A percentile compares a stretch with the other conserved stretches of the same genome.
phyloP scores from a whole-genome alignment of 2,888 invertebrate species.

The Oscheius myriophilus region DNA sequence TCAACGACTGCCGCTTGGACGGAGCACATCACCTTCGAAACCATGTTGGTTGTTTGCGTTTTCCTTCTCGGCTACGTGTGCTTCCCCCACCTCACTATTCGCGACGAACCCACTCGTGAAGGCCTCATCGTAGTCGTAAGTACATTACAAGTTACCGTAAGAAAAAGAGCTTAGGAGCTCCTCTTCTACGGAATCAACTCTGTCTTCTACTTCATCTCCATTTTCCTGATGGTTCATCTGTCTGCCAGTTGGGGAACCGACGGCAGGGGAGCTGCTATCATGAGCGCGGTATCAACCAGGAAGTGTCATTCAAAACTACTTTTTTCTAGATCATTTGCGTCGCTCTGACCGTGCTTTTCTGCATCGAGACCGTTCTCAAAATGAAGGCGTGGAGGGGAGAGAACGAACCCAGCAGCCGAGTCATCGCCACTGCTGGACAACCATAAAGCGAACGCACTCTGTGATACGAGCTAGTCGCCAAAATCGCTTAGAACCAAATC shows the following conservation, averaged over 20 bases:
- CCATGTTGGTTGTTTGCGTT: conserved; percentile 53
- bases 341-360: conserved; percentile 67
- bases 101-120: conserved; percentile 65
- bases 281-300: conserved; percentile 59
- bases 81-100: conserved; percentile 68
- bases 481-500: no score
- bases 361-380: conserved; percentile 67
- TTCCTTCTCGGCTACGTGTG: conserved; percentile 68
- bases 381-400: conserved; percentile 69
- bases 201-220: conserved; percentile 67
- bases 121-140: conserved; percentile 68
- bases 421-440: conserved; percentile 20
- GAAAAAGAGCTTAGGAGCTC: conserved; percentile 55
- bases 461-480: no score
- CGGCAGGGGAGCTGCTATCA: conserved; percentile 67
- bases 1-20: conserved; percentile 69
- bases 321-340: conserved; percentile 66
- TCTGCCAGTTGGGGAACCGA: conserved; percentile 67
- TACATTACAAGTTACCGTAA: not conserved
- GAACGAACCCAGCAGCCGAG: conserved; percentile 48
- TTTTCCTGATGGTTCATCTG: conserved; percentile 70
- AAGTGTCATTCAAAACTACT: conserved; percentile 53
- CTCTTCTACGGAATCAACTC: conserved; percentile 69
- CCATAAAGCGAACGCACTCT: not conserved
- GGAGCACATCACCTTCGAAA: conserved; percentile 69